Conservation (phyloP, 1,140 invertebrate species). For the Yoshiicerus persimilis region DNA sequence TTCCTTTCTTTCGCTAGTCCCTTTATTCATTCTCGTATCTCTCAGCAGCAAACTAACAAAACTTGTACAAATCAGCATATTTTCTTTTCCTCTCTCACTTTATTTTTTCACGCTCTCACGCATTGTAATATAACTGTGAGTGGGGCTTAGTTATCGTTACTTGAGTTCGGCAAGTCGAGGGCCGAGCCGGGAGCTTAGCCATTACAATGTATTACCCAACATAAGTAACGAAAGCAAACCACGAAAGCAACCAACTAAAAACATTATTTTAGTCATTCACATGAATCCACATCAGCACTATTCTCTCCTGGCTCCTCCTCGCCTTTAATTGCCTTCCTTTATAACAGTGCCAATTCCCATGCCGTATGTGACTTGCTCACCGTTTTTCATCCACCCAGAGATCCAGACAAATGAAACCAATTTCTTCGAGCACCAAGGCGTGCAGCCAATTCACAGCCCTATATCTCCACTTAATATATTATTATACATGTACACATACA, state of each 20-base stretch:
- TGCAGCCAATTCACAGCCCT: not conserved
- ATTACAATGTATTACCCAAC: conserved; percentile 6
- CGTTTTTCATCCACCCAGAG: not conserved
- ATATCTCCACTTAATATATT: not conserved
- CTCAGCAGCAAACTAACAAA: not conserved
- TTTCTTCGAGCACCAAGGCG: conserved; percentile 2
- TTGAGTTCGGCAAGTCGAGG: not conserved
- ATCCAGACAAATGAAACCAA: conserved; percentile 21
- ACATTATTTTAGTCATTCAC: conserved; percentile 20
- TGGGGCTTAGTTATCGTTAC: not conserved
- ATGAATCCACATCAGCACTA: conserved; percentile 28
- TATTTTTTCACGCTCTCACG: not conserved
- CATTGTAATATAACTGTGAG: not conserved
- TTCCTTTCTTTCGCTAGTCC: not conserved
- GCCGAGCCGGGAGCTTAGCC: not conserved
- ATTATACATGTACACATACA: not conserved
- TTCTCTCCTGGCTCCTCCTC: not conserved
- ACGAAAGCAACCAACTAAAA: conserved; percentile 19
- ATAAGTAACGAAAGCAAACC: conserved; percentile 4
- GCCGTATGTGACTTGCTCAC: conserved; percentile 1
- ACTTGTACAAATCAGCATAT: conserved; percentile 39
- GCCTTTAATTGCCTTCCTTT: not conserved
- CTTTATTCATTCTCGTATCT: not conserved
- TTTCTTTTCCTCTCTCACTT: not conserved
- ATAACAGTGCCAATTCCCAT: not conserved